phyloP scores from a whole-genome alignment of 2,888 invertebrate genomes.

The Leucozona laternaria region DNA sequence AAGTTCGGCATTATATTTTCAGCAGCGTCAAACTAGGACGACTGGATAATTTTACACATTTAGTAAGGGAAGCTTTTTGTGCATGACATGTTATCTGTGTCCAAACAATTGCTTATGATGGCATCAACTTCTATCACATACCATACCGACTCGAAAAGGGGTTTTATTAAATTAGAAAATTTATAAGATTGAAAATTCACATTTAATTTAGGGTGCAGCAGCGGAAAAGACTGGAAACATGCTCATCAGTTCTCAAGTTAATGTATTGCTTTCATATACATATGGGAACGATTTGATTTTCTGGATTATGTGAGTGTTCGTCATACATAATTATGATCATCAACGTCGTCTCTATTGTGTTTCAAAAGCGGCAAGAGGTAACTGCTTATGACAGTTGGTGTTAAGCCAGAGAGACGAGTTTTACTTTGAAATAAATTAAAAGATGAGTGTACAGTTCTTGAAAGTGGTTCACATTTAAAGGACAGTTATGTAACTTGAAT shows the following conservation, averaged over 20 bases:
- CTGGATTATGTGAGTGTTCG: conserved; percentile 6
- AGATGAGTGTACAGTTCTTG: neutral
- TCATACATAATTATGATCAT: conserved; percentile 50
- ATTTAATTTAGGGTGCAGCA: conserved; percentile 54
- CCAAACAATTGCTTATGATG: conserved; percentile 65
- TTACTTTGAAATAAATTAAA: neutral
- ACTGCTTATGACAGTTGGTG: conserved; percentile 41
- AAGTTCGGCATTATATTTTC: neutral
- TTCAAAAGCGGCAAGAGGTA: neutral
- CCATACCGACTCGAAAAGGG: conserved; percentile 16
- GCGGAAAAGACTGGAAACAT: conserved; percentile 14
- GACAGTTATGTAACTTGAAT: neutral
- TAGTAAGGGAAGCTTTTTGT: conserved; percentile 49
- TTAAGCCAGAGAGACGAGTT: neutral
- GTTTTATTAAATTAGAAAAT: conserved; percentile 69
- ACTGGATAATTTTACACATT: conserved; percentile 34
- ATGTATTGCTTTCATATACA: conserved; percentile 33
- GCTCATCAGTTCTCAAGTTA: conserved; percentile 16
- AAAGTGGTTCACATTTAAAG: neutral
- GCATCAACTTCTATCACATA: conserved; percentile 37
- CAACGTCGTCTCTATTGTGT: conserved; percentile 26
- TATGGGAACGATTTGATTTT: conserved; percentile 43
- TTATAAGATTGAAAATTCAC: conserved; percentile 58
- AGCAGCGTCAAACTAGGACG: neutral
- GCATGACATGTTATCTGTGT: conserved; percentile 63